Conservation (phyloP, 2,888 invertebrate species). For the Heliconius sara region DNA sequence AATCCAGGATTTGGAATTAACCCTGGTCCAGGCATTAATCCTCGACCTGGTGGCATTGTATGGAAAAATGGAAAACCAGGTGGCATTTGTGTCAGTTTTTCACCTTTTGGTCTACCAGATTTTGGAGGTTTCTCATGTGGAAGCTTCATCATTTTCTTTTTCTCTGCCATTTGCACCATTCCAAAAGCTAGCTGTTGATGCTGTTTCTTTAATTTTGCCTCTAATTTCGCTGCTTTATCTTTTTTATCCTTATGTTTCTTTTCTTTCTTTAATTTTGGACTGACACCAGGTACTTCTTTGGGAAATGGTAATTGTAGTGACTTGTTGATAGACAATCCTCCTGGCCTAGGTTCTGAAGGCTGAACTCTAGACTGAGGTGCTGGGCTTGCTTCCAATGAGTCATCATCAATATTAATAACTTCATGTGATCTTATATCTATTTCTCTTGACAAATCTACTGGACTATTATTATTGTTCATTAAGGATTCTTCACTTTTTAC, state of each 20-base stretch:
- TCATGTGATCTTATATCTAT: conserved; percentile 80
- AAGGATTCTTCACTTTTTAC: conserved; percentile 70
- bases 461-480: conserved; percentile 82
- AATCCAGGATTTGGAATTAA: conserved; percentile 77
- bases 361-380: conserved; percentile 57
- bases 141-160: conserved; percentile 70
- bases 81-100: conserved; percentile 73
- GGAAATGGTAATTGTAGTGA: conserved; percentile 76
- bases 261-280: conserved; percentile 85
- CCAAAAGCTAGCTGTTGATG: conserved; percentile 76
- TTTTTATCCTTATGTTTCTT: conserved; percentile 82
- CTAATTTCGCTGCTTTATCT: conserved; percentile 76
- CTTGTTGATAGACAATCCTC: conserved; percentile 74
- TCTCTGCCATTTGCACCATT: conserved; percentile 69
- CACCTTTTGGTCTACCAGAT: conserved; percentile 73
- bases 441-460: conserved; percentile 79
- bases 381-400: conserved; percentile 71
- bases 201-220: conserved; percentile 78
- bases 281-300: conserved; percentile 82
- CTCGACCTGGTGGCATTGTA: conserved; percentile 77
- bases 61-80: conserved; percentile 79
- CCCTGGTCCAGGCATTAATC: conserved; percentile 82
- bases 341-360: conserved; percentile 60
- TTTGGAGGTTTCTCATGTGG: conserved; percentile 67
- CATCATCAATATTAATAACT: conserved; percentile 80